Conservation (phyloP, 2,113 vertebrate genomes). For the Scatophagus argus region DNA sequence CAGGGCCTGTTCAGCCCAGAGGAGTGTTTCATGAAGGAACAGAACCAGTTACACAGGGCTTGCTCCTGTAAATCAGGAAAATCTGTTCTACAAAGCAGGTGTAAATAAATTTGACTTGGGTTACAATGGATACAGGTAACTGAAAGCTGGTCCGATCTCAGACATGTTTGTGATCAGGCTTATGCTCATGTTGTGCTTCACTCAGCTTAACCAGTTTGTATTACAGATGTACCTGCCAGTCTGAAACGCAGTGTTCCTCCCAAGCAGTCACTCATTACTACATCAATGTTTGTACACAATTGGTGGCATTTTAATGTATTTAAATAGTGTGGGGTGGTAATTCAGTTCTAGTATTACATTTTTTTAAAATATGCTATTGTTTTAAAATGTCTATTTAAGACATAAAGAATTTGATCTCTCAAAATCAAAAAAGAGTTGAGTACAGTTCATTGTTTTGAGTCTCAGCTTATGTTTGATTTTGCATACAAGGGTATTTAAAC, state of each 20-base stretch:
- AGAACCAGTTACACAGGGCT: slow-evolving; percentile 20
- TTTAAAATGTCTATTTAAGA: too few relatives aligned
- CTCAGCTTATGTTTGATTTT: too few relatives aligned
- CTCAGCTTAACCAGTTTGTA: slow-evolving; percentile 10
- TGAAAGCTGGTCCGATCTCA: neutral
- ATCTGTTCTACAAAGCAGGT: neutral
- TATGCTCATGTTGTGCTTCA: too few relatives aligned
- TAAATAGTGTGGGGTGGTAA: too few relatives aligned
- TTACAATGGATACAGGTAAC: neutral
- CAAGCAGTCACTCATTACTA: neutral
- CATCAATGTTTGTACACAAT: neutral
- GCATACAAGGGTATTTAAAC: too few relatives aligned
- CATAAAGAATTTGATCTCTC: too few relatives aligned
- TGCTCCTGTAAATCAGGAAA: slow-evolving; percentile 11
- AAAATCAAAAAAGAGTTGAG: too few relatives aligned
- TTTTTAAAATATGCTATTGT: too few relatives aligned
- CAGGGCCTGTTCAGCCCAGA: slow-evolving; percentile 13
- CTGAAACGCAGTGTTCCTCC: neutral
- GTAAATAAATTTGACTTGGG: neutral
- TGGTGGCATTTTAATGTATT: neutral
- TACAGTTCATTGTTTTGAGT: too few relatives aligned
- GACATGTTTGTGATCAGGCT: neutral
- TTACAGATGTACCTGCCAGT: neutral
- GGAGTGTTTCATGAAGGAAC: slow-evolving; percentile 14
- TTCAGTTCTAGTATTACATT: too few relatives aligned